Base-by-base conservation (phyloP, 2,113 vertebrate genomes). In the Dicaeum eximium region DNA sequence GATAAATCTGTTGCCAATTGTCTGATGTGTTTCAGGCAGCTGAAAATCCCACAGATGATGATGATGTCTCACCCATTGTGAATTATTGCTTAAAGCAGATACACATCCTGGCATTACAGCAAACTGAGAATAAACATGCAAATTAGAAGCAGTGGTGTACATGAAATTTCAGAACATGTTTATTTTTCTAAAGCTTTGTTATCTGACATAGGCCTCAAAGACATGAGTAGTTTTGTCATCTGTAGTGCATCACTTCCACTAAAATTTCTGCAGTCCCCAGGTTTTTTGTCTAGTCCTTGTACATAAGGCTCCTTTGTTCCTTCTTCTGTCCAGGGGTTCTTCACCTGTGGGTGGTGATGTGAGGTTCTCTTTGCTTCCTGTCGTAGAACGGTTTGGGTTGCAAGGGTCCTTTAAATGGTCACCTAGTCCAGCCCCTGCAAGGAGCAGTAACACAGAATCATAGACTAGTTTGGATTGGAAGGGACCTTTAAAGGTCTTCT, bases 181-280 rank as follows among this genome's bases (percentile, higher is more conserved):
- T 73, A 74, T 95, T 79, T 96, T 87, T 95, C 70, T 84, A 40
- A 79, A 91, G 80, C 54, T 95, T 79, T 87, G 65, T 48, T 92
- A 42, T 33, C 38, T 91, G 67, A 56, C 23, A 21, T 14, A 54
- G 15, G n/a, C 93, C 93, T 85, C 72, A 92, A 57, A 88, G 31
- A 67, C 58, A 77, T 8, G 15, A n/a, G 50, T 88, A 78, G 81
- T 50, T 81, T 78, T 95, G 61, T 85, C 50, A 77, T 25, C 40
- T 54, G 21, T 60, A 82, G 35, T 53, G 28, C 89, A 28, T 70
- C 3, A 7, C 13, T 79, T 69, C n/a, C 37, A 42, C 35, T 40
- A 38, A 53, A 62, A 74, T 62, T 62, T 79, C 25, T 80, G 37
- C 35, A 42, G 61, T 51, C 79, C 19, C 12, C 40, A 75, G 30